Percentiles rank a stretch among this genome's conserved stretches.
phyloP scores from a whole-genome alignment of 2,888 invertebrate genomes.

The Camptogramma bilineatum region DNA sequence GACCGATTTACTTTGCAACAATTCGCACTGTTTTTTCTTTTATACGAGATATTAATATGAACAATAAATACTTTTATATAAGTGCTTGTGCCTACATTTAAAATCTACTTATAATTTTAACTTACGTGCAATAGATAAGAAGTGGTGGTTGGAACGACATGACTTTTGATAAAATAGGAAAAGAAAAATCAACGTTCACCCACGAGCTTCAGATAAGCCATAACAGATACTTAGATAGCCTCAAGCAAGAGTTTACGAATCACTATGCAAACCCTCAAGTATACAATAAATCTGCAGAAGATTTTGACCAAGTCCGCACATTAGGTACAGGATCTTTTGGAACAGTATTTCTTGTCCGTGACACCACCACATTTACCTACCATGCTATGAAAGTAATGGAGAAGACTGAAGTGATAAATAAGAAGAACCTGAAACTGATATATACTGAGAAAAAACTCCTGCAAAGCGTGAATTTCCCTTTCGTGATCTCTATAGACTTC shows the following conservation, averaged over 20 bases:
- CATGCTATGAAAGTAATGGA: constrained; percentile 95
- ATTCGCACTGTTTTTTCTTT: not conserved
- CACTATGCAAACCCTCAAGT: constrained; percentile 43
- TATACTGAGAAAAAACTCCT: constrained; percentile 94
- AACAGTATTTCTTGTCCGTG: constrained; percentile 89
- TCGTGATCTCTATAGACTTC: constrained; percentile 91
- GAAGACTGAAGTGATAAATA: constrained; percentile 92
- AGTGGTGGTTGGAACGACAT: constrained; percentile 17
- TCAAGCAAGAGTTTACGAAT: constrained; percentile 65
- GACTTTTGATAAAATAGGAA: constrained; percentile 52
- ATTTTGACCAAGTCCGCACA: constrained; percentile 90
- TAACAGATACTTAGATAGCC: constrained; percentile 59
- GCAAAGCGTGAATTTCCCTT: constrained; percentile 93
- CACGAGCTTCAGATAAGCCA: constrained; percentile 58
- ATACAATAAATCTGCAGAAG: constrained; percentile 67
- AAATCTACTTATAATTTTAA: not conserved
- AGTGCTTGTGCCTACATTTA: not conserved
- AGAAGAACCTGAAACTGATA: constrained; percentile 93
- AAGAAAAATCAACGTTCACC: constrained; percentile 49
- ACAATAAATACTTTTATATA: not conserved
- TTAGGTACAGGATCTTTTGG: constrained; percentile 95
- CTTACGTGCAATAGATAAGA: not conserved
- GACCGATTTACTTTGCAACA: no score
- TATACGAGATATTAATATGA: not conserved
- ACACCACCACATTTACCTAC: constrained; percentile 85